phyloP scores from a whole-genome alignment of 2,888 invertebrate species.

The Alsophila aescularia region DNA sequence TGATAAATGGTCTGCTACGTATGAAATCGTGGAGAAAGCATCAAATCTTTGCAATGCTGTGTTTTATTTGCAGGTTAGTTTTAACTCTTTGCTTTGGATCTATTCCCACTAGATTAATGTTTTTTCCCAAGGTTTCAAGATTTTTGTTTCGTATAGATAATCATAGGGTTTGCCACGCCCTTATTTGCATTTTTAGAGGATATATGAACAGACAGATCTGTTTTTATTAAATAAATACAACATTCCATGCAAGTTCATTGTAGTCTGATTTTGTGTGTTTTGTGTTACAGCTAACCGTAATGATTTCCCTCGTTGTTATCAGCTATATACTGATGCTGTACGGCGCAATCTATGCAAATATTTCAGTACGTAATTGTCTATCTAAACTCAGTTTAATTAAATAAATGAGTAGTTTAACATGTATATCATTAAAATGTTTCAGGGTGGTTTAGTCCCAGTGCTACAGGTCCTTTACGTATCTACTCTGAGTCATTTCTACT shows the following conservation, averaged over 20 bases:
- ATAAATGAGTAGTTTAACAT: background rate
- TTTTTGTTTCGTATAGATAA: no score
- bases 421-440: slow-evolving; percentile 2
- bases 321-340: slow-evolving; percentile 46
- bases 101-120: background rate
- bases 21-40: slow-evolving; percentile 40
- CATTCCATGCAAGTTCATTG: background rate
- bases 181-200: no score
- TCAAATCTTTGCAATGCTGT: slow-evolving; percentile 42
- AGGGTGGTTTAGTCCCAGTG: slow-evolving; percentile 28
- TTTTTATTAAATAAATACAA: no score
- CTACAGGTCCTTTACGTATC: slow-evolving; percentile 9
- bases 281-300: slow-evolving; percentile 46
- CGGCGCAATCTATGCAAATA: slow-evolving; percentile 19
- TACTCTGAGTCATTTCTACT: slow-evolving; percentile 34
- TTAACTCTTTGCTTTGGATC: background rate
- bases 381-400: background rate
- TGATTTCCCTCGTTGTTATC: slow-evolving; percentile 37
- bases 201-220: no score
- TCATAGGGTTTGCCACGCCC: no score
- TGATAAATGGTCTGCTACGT: slow-evolving; percentile 47
- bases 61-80: slow-evolving; percentile 34
- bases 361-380: slow-evolving; percentile 36
- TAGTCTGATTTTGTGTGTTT: background rate
- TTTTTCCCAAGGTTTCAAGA: no score